Base-by-base conservation (phyloP, 2,797 vertebrate genomes). In the Coracias cyanogaster region DNA sequence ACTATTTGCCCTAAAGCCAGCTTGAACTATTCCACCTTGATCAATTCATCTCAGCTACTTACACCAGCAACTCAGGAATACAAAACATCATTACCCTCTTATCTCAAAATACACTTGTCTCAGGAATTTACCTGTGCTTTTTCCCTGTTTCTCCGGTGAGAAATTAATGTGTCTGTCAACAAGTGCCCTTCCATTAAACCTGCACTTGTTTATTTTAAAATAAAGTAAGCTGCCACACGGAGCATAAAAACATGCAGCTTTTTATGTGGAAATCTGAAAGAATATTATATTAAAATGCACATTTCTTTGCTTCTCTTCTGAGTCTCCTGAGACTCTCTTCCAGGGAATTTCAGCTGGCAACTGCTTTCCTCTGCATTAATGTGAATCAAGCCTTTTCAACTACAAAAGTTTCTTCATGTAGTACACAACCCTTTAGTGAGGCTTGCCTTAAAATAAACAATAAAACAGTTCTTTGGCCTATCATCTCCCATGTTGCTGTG, bases 241-340 rank as follows among this genome's bases (percentile, higher is more conserved):
- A 94, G 81, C 67, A 51, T 60, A 93, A 92, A 93, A 96, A 91
- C 71, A 97, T 45, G 86, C 28, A 48, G 45, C 0, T 7, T 58
- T 95, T 93, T 82, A 82, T 85, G 86, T 80, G 92, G 64, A 67
- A 95, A 92, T 92, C 90, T 96, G 86, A 95, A 94, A 89, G 94
- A 95, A 93, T 89, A 78, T 90, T 96, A 55, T 94, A 97, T 98
- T 97, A 96, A 97, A 96, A 98, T 96, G 93, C 82, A 96, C 96
- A 95, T 97, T 92, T 82, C 96, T 95, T 93, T 94, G 84, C 95
- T 96, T 95, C 95, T 95, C 39, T 96, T 83, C 91, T 95, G 90
- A 96, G 88, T 96, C 95, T 97, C 95, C 24, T 28, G 95, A 90
- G 94, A 90, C 60, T 91, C 39, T 82, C 81, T 96, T 91, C 33